Evolutionary conservation across 2,888 invertebrate genomes (phyloP).

Genomic region (Anoplius nigerrimus): DNA sequence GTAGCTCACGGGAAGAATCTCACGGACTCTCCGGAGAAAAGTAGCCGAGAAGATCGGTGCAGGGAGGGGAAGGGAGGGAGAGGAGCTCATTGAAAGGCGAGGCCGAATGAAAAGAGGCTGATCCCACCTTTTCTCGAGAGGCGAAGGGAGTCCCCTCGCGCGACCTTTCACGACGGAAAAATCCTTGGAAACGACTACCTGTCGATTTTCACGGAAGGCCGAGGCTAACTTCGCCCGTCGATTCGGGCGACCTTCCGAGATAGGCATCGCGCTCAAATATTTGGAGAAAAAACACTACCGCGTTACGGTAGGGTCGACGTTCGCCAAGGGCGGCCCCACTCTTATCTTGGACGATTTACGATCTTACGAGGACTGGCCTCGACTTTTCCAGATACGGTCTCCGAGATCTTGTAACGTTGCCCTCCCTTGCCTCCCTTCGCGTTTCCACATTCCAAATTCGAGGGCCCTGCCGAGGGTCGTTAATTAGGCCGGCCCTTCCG

Average conservation of each 20-base stretch:
- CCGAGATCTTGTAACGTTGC: no score
- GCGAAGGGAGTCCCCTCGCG: constrained; percentile 14
- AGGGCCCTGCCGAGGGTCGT: no score
- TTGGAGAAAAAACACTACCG: constrained; percentile 29
- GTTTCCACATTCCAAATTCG: no score
- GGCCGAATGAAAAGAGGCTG: not conserved
- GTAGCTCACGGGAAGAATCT: constrained; percentile 43
- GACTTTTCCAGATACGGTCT: constrained; percentile 9
- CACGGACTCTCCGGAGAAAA: constrained; percentile 27
- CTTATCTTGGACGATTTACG: not conserved
- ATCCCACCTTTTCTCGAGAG: constrained; percentile 7
- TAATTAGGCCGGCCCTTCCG: no score
- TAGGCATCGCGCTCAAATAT: constrained; percentile 46
- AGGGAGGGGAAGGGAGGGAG: constrained; percentile 29
- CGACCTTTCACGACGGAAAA: constrained; percentile 12
- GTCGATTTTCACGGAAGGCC: constrained; percentile 67
- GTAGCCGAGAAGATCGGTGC: no score
- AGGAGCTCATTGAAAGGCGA: constrained; percentile 31
- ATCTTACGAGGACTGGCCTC: not conserved
- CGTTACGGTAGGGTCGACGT: constrained; percentile 25
- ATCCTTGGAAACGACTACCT: constrained; percentile 62
- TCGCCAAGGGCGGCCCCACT: not conserved
- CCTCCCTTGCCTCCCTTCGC: no score
- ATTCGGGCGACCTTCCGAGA: constrained; percentile 34
- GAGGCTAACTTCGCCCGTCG: constrained; percentile 28